Conservation (phyloP, 2,888 invertebrate genomes). For the Heliconius sara region DNA sequence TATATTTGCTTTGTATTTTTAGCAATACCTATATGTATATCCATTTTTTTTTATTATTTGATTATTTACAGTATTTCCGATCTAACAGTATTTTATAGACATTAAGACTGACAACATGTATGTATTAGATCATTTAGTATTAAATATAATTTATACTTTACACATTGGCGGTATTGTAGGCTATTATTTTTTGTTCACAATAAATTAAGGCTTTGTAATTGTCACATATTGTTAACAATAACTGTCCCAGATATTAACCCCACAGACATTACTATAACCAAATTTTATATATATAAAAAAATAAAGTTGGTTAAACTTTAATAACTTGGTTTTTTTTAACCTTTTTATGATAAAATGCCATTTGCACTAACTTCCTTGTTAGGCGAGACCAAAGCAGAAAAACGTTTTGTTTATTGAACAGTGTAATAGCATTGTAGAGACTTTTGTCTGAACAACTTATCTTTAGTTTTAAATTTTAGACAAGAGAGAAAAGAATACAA, state of each 20-base stretch:
- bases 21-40: constrained; percentile 56
- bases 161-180: constrained; percentile 71
- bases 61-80: constrained; percentile 55
- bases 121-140: constrained; percentile 78
- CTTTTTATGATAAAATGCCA: background rate
- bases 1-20: constrained; percentile 60
- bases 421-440: background rate
- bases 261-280: constrained; percentile 74
- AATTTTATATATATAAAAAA: constrained; percentile 75
- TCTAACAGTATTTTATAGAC: constrained; percentile 80
- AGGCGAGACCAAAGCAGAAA: too few relatives aligned
- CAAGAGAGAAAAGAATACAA: background rate
- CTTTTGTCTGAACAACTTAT: background rate
- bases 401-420: background rate
- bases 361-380: background rate
- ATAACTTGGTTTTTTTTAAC: constrained; percentile 48
- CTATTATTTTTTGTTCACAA: constrained; percentile 55
- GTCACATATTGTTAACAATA: constrained; percentile 55
- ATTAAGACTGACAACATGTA: constrained; percentile 79
- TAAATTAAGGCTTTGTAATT: constrained; percentile 58
- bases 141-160: constrained; percentile 68
- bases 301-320: constrained; percentile 75
- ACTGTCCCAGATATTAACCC: constrained; percentile 45
- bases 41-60: constrained; percentile 48
- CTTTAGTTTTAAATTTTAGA: background rate